Base-by-base conservation (phyloP, 2,113 vertebrate species). In the Eonycteris spelaea region DNA sequence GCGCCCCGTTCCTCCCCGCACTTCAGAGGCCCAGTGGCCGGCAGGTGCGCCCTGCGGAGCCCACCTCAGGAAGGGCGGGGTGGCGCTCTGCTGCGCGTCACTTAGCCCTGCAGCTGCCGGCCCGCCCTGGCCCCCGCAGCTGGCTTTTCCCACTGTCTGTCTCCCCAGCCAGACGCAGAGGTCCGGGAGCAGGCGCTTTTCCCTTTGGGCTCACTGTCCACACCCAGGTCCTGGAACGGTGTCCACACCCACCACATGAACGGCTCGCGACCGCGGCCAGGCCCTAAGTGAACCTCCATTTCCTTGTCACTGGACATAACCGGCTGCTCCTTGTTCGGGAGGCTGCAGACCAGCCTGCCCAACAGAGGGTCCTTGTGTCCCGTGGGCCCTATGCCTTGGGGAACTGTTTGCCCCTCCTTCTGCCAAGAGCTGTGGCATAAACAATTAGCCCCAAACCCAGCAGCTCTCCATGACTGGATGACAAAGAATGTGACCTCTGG, bases 101-200 rank as follows among this genome's bases (percentile, higher is more conserved):
- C 14, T 8, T 8, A 1, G 65, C 40, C n/a, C 7, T 0, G 22
- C 15, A 59, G 30, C 16, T 51, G 57, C 21, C 0, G 2, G 0
- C 67, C 15, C 3, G 40, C 24, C 13, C n/a, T 53, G 16, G 24
- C 83, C 55, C 78, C 28, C 11, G 59, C 13, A 57, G 51, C 59
- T 26, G 0, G 61, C 4, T 22, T 38, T 51, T 28, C 5, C 73
- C 85, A 11, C 33, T 3, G 6, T 6, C 59, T 30, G 2, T 73
- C 33, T 74, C 67, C 61, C 55, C 38, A 12, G 28, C 38, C 30
- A 63, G 33, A 70, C 26, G 73, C 68, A 16, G 78, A 78, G 45
- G 57, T 19, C 73, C 3, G 24, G 7, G 33, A 53, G 30, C 15
- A 26, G 33, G 48, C 13, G 21, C 6, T 61, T 74, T 43, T 38